phyloP scores from a whole-genome alignment of 1,140 invertebrate genomes.

The Tetranychus cinnabarinus region DNA sequence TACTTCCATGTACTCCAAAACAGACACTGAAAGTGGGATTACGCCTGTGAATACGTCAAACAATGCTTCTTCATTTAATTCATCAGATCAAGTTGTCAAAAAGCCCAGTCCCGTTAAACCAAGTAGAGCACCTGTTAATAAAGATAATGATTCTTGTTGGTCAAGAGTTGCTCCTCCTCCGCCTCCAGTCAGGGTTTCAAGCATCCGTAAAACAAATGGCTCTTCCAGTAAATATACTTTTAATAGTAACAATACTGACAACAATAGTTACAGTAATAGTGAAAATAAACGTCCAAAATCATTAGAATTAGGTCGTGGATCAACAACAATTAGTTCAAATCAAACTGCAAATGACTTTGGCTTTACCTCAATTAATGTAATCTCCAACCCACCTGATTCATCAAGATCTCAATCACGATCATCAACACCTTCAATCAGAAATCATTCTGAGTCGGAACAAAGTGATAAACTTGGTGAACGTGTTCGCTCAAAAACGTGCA shows the following conservation, averaged over 20 bases:
- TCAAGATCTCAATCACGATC: conserved; percentile 5
- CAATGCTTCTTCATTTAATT: not conserved
- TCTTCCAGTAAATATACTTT: no score
- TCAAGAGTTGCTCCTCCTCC: not conserved
- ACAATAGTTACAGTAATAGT: conserved; percentile 3
- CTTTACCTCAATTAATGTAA: conserved; percentile 6
- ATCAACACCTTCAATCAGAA: not conserved
- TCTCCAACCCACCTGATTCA: not conserved
- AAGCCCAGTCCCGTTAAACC: no score
- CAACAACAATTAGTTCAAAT: no score
- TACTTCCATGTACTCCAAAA: conserved; percentile 13
- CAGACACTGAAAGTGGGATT: conserved; percentile 3
- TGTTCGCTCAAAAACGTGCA: conserved; percentile 48
- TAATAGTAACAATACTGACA: no score
- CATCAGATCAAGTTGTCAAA: not conserved
- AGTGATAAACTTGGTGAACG: conserved; percentile 31
- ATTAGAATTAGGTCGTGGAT: no score
- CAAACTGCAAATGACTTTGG: no score
- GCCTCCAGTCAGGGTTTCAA: no score
- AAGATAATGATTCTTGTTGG: not conserved
- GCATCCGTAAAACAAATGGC: no score
- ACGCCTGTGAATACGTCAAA: not conserved
- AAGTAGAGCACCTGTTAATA: not conserved
- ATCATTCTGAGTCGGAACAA: conserved; percentile 10
- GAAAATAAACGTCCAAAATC: not conserved